Evolutionary conservation across 1,140 invertebrate genomes (phyloP), one percentile per base, ranked within the genome.

Genomic region (Bombus picipes): DNA sequence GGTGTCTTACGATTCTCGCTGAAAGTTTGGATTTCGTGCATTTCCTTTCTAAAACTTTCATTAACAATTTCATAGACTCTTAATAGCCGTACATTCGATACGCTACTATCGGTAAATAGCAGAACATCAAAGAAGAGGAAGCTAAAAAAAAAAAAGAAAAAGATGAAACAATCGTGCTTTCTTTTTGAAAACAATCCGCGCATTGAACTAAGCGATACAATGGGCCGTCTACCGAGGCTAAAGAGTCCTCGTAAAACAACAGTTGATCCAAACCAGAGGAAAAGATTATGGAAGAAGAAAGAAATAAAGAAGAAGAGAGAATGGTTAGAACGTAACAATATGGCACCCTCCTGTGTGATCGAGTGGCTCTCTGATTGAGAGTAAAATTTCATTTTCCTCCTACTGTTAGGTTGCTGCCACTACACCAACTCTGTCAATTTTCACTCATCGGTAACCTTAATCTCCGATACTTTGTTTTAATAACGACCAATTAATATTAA

Each of bases 321-420:
- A 86, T 57, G 65, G 86, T 74, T 87, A 85, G 53, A 85, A 73
- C 6, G 37, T 89, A 88, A 91, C 91, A 92, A 90, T 92, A 73
- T 68, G 89, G 91, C 91, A 88, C 91, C 91, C 91, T 91, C 89
- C 91, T 92, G 91, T 77, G 91, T 87, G 88, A 92, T 89, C 83
- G 81, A 92, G 86, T 86, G 70, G 81, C 74, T 57, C 70, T 85
- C 66, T 76, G 80, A 90, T 90, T 65, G 28, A 70, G 65, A 85
- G 71, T 43, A 65, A 70, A 85, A 75, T 65, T 88, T 75, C 28
- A 84, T 90, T 75, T 81, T 77, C 65, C 53, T 68, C 70, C 83
- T 83, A 83, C 66, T 76, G 72, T 89, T 88, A 28, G 41, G 78
- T 74, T 39, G 65, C 72, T 81, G 65, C 88, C 77, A 43, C 39